phyloP scores from a whole-genome alignment of 2,797 vertebrate genomes.

The Cheirogaleus major region DNA sequence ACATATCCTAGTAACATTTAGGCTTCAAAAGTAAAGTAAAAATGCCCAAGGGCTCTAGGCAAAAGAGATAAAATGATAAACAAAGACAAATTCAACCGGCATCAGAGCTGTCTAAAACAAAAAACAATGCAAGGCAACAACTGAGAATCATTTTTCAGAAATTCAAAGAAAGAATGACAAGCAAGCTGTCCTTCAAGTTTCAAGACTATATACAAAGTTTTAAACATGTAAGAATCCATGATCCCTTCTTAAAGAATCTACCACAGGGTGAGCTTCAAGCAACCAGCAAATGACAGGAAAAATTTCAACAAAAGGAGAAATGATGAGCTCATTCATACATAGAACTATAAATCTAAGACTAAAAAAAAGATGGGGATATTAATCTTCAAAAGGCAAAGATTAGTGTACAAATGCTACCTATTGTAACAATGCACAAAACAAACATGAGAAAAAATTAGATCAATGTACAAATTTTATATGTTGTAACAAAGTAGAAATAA shows the following conservation, averaged over 20 bases:
- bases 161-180: neutral
- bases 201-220: neutral
- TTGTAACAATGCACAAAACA: neutral
- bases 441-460: neutral
- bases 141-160: neutral
- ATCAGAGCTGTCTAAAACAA: neutral
- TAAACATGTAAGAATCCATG: neutral
- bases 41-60: neutral
- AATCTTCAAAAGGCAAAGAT: neutral
- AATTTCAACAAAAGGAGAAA: neutral
- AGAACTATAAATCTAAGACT: neutral
- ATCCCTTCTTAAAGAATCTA: neutral
- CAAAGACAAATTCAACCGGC: neutral
- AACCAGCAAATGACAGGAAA: neutral
- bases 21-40: conserved; percentile 6
- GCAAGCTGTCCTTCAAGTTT: neutral
- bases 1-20: neutral
- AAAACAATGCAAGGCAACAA: neutral
- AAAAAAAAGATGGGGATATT: neutral
- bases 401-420: neutral
- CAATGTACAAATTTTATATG: neutral
- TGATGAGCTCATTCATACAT: neutral
- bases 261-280: neutral
- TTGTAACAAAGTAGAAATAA: neutral
- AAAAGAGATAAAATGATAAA: neutral